Evolutionary conservation across 2,797 vertebrate species (phyloP).

Genomic region (Rachycentron canadum): DNA sequence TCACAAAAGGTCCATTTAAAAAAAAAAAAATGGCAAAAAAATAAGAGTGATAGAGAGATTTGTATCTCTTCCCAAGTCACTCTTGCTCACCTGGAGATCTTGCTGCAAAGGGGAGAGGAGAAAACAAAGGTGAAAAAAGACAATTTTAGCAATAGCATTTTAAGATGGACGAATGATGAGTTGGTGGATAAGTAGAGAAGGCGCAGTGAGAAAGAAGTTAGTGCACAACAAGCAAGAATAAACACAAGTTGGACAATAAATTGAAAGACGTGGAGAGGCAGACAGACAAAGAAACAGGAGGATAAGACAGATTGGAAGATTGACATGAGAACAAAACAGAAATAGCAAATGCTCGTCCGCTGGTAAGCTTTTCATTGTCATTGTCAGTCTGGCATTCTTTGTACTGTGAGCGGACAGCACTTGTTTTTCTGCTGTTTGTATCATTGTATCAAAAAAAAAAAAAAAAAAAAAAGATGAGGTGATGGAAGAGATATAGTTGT

Average conservation of each 20-base stretch:
- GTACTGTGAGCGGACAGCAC: conserved; percentile 47
- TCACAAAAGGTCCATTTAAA: conserved; percentile 41
- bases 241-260: conserved; percentile 32
- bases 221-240: conserved; percentile 26
- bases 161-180: conserved; percentile 31
- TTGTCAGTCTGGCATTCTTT: conserved; percentile 33
- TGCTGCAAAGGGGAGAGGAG: conserved; percentile 75
- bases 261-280: conserved; percentile 20
- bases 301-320: conserved; percentile 32
- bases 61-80: conserved; percentile 64
- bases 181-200: conserved; percentile 28
- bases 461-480: conserved; percentile 12
- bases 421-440: conserved; percentile 66
- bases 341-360: conserved; percentile 66
- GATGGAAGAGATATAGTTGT: conserved; percentile 51
- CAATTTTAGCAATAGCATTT: conserved; percentile 7
- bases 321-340: conserved; percentile 53
- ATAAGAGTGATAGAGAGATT: conserved; percentile 53
- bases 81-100: conserved; percentile 84
- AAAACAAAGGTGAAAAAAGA: conserved; percentile 55
- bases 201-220: conserved; percentile 30
- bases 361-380: neutral
- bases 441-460: neutral
- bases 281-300: conserved; percentile 44
- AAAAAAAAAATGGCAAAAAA: conserved; percentile 35